Percentiles rank a stretch among this genome's conserved stretches.
Conservation (phyloP, 2,888 invertebrate genomes). For the Baccha elongata region DNA sequence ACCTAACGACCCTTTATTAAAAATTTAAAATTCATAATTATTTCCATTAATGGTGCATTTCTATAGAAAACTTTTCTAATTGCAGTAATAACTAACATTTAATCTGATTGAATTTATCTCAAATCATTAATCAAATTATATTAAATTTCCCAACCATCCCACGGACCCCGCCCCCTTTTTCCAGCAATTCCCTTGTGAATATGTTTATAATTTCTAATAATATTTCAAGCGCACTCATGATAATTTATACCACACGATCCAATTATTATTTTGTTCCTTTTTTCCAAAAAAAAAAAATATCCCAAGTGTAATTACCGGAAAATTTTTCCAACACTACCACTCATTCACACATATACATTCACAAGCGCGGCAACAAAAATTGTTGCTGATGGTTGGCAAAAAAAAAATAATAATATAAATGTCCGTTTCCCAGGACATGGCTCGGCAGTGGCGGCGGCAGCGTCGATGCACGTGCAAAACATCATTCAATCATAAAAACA, state of each 20-base stretch:
- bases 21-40: constrained; percentile 3
- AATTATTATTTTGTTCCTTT: constrained; percentile 59
- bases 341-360: constrained; percentile 23
- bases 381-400: constrained; percentile 34
- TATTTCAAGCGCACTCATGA: constrained; percentile 26
- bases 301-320: constrained; percentile 71
- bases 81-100: constrained; percentile 34
- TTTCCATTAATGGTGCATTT: constrained; percentile 23
- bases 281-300: constrained; percentile 34
- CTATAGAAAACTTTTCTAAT: constrained; percentile 12
- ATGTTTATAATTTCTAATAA: constrained; percentile 33
- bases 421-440: constrained; percentile 39
- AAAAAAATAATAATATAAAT: constrained; percentile 37
- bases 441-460: not conserved
- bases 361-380: constrained; percentile 1
- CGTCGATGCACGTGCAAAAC: constrained; percentile 59
- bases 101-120: constrained; percentile 47
- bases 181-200: not conserved
- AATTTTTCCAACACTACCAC: constrained; percentile 41
- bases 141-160: constrained; percentile 37
- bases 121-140: constrained; percentile 66
- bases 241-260: constrained; percentile 66
- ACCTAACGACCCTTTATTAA: not conserved
- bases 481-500: constrained; percentile 68
- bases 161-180: not conserved